Evolutionary conservation across 2,797 vertebrate species (phyloP).

Genomic region (Anguilla obscura): DNA sequence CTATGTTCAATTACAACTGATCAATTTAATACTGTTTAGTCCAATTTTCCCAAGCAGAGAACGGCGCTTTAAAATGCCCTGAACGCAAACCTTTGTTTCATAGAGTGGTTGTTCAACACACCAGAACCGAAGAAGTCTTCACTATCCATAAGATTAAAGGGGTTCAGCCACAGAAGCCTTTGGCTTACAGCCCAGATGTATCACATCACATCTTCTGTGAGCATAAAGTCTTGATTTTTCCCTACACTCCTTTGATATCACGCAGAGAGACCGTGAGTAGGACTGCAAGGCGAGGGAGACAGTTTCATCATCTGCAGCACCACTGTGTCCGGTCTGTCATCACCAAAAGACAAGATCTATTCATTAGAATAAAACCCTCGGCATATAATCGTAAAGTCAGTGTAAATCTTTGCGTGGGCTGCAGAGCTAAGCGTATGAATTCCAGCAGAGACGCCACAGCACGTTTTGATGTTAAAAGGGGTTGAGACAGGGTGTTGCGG

Average conservation of each 20-base stretch:
- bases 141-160: not conserved
- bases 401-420: not conserved
- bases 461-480: slow-evolving; percentile 3
- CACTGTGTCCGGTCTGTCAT: slow-evolving; percentile 4
- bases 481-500: not conserved
- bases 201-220: slow-evolving; percentile 6
- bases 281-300: not conserved
- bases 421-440: not conserved
- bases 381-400: not conserved
- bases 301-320: slow-evolving; percentile 9
- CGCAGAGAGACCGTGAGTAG: not conserved
- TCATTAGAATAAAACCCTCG: not conserved
- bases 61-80: not conserved
- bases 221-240: slow-evolving; percentile 8
- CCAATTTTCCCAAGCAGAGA: not conserved
- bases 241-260: not conserved
- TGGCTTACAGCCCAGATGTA: slow-evolving; percentile 13
- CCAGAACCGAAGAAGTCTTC: not conserved
- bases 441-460: not conserved
- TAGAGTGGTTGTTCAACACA: not conserved
- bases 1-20: not conserved
- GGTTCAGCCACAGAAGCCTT: slow-evolving; percentile 2
- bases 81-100: slow-evolving; percentile 23
- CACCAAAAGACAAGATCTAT: slow-evolving; percentile 4
- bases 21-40: slow-evolving; percentile 13